Percentiles rank a stretch among this genome's conserved stretches.
Conservation (phyloP, 2,113 vertebrate genomes). For the Pelusios castaneus region DNA sequence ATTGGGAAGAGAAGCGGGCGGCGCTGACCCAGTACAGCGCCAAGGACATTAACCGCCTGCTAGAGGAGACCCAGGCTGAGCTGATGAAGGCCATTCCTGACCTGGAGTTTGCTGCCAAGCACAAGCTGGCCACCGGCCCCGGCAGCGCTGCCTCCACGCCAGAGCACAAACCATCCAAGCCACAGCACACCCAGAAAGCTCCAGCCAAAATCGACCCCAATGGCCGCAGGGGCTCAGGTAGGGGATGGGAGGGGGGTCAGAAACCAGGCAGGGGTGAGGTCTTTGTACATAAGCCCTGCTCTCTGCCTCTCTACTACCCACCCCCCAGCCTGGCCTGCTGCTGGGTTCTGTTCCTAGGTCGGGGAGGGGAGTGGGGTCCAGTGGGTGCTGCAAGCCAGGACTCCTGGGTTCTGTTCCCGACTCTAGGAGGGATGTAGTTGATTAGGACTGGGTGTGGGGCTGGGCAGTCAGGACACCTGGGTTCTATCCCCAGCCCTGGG, state of each 20-base stretch:
- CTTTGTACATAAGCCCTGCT: neutral
- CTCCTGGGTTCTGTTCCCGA: neutral
- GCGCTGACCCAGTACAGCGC: slow-evolving; percentile 95
- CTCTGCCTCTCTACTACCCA: neutral
- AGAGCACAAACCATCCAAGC: slow-evolving; percentile 89
- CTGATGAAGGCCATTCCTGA: slow-evolving; percentile 99
- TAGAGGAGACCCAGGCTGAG: slow-evolving; percentile 97
- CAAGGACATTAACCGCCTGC: slow-evolving; percentile 96
- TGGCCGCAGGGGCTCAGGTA: slow-evolving; percentile 91
- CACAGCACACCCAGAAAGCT: slow-evolving; percentile 86
- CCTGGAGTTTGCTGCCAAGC: slow-evolving; percentile 95
- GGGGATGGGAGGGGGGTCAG: neutral
- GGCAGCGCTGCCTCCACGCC: slow-evolving; percentile 74
- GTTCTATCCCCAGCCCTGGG: neutral
- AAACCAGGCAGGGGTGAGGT: neutral
- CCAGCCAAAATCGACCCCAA: slow-evolving; percentile 85
- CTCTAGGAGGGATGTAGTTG: neutral
- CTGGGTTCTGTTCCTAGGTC: neutral
- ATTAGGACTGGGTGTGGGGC: too few relatives aligned
- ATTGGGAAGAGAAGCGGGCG: slow-evolving; percentile 98
- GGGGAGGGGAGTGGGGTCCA: neutral
- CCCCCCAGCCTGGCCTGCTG: neutral
- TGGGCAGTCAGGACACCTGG: neutral
- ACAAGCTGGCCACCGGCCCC: slow-evolving; percentile 78
- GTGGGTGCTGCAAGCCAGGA: neutral